Evolutionary conservation across 2,113 vertebrate species (phyloP).

Genomic region (Brachypodius melanocephalos): DNA sequence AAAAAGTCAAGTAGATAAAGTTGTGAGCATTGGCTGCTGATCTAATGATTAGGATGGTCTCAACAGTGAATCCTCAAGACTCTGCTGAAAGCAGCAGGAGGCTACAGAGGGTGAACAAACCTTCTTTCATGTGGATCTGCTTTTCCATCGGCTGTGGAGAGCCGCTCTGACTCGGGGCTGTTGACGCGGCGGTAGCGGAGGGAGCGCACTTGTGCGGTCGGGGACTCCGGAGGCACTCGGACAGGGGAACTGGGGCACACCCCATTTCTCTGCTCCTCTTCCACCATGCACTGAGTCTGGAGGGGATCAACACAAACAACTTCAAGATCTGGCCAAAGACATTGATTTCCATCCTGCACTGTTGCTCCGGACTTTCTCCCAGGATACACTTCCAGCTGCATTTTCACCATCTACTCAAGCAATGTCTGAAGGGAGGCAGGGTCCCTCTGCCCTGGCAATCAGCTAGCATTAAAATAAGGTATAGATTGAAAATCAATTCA

Average conservation of each 20-base stretch:
- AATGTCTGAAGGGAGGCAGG: background rate
- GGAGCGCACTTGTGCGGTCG: conserved; percentile 84
- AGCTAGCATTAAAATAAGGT: background rate
- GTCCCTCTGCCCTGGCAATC: background rate
- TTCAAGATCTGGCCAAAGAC: background rate
- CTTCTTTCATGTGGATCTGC: conserved; percentile 86
- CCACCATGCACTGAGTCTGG: conserved; percentile 84
- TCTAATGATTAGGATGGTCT: background rate
- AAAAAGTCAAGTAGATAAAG: background rate
- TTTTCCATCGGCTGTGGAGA: conserved; percentile 88
- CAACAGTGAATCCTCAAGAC: background rate
- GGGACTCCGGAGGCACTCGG: conserved; percentile 86
- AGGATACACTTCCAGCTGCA: background rate
- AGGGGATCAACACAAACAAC: background rate
- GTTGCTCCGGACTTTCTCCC: background rate
- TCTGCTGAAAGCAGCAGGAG: background rate
- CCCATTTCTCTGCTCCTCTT: conserved; percentile 87
- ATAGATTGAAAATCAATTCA: background rate
- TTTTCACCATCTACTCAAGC: background rate
- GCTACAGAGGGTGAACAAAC: conserved; percentile 62
- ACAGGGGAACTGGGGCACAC: conserved; percentile 85
- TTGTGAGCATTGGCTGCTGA: background rate
- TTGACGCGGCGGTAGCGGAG: conserved; percentile 88
- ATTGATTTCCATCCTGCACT: background rate
- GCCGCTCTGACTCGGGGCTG: conserved; percentile 89